Conservation (phyloP, 1,140 invertebrate genomes). For the Drosophila carrolli region DNA sequence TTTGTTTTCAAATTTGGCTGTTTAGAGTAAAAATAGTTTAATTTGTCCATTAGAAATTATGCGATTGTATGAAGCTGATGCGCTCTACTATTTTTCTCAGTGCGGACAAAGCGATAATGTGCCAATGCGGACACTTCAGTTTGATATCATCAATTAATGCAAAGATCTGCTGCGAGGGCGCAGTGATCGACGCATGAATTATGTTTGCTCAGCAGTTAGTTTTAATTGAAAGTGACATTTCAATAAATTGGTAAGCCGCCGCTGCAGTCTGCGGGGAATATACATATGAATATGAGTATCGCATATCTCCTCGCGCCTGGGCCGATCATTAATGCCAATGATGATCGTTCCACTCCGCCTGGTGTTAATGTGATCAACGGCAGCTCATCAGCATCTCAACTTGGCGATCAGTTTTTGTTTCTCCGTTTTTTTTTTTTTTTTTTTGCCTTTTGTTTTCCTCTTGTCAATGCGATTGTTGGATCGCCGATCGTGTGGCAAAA, state of each 20-base stretch:
- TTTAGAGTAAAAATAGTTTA: too few relatives aligned
- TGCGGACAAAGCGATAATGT: constrained; percentile 58
- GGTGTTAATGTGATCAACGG: constrained; percentile 79
- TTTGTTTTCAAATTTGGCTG: too few relatives aligned
- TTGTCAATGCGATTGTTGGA: constrained; percentile 16
- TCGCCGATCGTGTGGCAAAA: constrained; percentile 74
- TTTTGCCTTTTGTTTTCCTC: constrained; percentile 8
- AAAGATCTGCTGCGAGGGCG: constrained; percentile 34
- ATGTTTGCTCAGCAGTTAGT: constrained; percentile 78
- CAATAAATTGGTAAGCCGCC: constrained; percentile 75
- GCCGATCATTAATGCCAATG: constrained; percentile 64
- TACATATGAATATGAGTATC: constrained; percentile 31
- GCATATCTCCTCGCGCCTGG: constrained; percentile 19
- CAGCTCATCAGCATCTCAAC: constrained; percentile 77
- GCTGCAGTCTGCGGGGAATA: constrained; percentile 10
- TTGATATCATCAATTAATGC: constrained; percentile 81
- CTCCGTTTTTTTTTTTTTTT: constrained; percentile 11
- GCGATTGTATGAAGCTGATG: too few relatives aligned
- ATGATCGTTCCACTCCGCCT: constrained; percentile 46
- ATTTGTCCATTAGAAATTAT: too few relatives aligned
- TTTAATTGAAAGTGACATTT: constrained; percentile 83
- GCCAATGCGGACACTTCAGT: constrained; percentile 78
- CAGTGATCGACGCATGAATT: constrained; percentile 71
- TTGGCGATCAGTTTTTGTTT: constrained; percentile 5
- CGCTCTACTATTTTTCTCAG: constrained; percentile 1